Percentiles rank a stretch among this genome's conserved stretches.
Evolutionary conservation across 2,113 vertebrate species (phyloP).

Genomic region (Antechinus flavipes): DNA sequence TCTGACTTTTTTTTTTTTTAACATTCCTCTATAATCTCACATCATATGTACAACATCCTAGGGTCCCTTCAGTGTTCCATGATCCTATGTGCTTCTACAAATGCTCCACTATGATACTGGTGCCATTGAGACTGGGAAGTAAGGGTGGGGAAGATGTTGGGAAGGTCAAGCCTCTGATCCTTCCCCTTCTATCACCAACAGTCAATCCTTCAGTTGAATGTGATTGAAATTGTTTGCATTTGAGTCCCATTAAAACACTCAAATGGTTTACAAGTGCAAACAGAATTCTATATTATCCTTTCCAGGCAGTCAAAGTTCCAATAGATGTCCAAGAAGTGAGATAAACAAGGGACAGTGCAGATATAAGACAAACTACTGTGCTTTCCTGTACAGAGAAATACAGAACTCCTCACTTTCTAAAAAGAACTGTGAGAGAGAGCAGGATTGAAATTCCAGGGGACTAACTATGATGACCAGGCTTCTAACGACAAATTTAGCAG

Average conservation of each 20-base stretch:
- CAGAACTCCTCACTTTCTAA: neutral
- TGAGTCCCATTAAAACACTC: constrained; percentile 47
- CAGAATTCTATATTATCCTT: constrained; percentile 55
- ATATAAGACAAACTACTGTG: neutral
- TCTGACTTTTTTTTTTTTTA: neutral
- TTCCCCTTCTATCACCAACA: neutral
- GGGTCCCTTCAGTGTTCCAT: neutral
- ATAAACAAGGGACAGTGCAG: neutral
- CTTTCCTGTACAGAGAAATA: neutral
- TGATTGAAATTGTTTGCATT: constrained; percentile 51
- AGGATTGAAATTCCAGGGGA: neutral
- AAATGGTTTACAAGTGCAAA: constrained; percentile 62
- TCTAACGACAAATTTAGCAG: neutral
- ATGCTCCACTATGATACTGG: neutral
- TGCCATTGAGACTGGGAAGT: neutral
- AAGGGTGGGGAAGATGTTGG: accelerated
- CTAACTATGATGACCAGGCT: neutral
- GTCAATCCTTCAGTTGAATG: neutral
- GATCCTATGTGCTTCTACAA: neutral
- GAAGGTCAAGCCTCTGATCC: neutral
- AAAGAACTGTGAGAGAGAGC: neutral
- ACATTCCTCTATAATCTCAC: neutral
- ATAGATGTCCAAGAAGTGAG: constrained; percentile 64
- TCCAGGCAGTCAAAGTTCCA: constrained; percentile 56
- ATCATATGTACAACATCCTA: neutral